Percentiles rank a stretch among this genome's conserved stretches.
phyloP scores from a whole-genome alignment of 2,113 vertebrate genomes.

The Plecturocebus donacophilus region DNA sequence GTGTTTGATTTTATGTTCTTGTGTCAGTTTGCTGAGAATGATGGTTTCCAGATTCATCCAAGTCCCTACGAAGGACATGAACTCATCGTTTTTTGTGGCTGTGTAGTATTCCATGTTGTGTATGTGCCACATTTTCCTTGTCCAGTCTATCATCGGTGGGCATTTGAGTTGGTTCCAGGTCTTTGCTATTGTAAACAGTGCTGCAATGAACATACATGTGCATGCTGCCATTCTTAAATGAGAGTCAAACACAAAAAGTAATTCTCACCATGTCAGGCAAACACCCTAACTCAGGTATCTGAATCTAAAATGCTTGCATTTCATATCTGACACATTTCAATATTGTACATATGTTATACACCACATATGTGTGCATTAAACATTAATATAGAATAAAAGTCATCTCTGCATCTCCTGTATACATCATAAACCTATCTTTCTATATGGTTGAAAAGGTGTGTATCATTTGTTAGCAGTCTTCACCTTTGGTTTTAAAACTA shows the following conservation, averaged over 20 bases:
- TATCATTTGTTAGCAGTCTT: neutral
- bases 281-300: neutral
- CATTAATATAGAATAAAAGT: neutral
- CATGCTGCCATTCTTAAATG: neutral
- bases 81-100: no score
- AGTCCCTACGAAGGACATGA: no score
- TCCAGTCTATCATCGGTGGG: no score
- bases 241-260: neutral
- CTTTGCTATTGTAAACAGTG: no score
- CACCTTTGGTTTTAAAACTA: neutral
- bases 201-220: no score
- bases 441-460: neutral
- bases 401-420: neutral
- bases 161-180: no score
- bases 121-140: no score
- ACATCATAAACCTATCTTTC: neutral
- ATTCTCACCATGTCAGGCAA: neutral
- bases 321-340: neutral
- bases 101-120: no score
- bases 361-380: neutral
- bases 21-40: no score
- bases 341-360: neutral
- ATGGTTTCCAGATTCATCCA: no score
- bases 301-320: neutral
- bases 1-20: no score